Conservation (phyloP, 1,140 invertebrate species). For the Chymomyza costata region DNA sequence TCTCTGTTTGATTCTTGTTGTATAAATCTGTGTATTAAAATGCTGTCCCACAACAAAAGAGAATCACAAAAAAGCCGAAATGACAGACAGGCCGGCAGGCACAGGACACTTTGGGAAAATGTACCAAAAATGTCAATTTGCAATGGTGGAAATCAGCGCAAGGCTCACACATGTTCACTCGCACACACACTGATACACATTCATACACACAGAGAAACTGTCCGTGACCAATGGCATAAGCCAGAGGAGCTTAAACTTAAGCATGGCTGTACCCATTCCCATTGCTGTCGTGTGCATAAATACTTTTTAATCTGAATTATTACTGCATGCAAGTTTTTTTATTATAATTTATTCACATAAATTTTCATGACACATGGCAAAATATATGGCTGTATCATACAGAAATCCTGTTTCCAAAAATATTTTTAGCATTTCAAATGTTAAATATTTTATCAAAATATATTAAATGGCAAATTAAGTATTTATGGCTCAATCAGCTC, state of each 20-base stretch:
- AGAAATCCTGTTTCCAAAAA: constrained; percentile 7
- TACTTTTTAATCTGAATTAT: constrained; percentile 68
- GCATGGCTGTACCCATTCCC: not conserved
- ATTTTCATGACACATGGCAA: constrained; percentile 64
- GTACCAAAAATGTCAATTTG: constrained; percentile 62
- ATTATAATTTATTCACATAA: constrained; percentile 68
- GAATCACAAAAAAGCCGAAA: constrained; percentile 34
- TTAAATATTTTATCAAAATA: not conserved
- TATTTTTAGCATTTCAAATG: too few relatives aligned
- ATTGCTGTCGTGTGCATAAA: constrained; percentile 55
- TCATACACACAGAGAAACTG: constrained; percentile 9
- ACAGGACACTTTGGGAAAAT: constrained; percentile 27
- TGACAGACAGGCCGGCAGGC: constrained; percentile 32
- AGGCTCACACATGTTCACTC: constrained; percentile 11
- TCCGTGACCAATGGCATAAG: constrained; percentile 37
- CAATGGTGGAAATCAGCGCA: constrained; percentile 54
- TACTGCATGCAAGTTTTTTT: constrained; percentile 45
- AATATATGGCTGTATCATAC: constrained; percentile 52
- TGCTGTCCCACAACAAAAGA: too few relatives aligned
- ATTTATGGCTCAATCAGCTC: not conserved
- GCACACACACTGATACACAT: constrained; percentile 32
- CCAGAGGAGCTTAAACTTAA: not conserved
- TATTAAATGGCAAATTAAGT: too few relatives aligned
- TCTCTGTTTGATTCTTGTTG: too few relatives aligned
- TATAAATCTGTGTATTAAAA: too few relatives aligned